Conservation (phyloP, 2,113 vertebrate species). For the Pygoscelis antarcticus region DNA sequence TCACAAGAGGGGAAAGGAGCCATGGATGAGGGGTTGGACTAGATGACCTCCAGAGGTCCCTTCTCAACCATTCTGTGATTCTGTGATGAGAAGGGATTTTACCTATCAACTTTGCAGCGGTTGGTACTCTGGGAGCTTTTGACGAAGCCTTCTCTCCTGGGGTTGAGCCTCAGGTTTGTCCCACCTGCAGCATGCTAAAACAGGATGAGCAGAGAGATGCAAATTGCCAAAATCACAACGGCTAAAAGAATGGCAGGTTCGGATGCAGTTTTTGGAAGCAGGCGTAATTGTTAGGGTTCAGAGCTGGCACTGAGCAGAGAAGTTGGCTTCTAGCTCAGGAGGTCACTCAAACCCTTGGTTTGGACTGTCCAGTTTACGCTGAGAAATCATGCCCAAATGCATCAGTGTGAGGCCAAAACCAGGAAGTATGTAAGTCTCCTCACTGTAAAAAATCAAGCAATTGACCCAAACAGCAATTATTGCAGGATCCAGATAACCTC, state of each 20-base stretch:
- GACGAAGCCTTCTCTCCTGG: background rate
- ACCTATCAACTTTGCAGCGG: background rate
- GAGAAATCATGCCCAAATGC: background rate
- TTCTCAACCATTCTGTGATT: background rate
- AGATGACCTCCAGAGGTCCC: background rate
- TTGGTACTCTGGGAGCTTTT: background rate
- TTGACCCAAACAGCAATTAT: slow-evolving; percentile 44
- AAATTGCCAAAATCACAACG: background rate
- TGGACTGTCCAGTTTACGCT: slow-evolving; percentile 17
- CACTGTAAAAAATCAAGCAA: slow-evolving; percentile 31
- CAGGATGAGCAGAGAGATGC: background rate
- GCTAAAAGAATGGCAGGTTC: background rate
- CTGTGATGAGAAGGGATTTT: background rate
- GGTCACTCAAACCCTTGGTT: slow-evolving; percentile 39
- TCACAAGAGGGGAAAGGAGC: background rate
- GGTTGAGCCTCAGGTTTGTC: background rate
- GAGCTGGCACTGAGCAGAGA: background rate
- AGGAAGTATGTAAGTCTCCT: slow-evolving; percentile 35
- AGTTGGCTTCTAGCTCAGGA: background rate
- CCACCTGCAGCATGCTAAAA: slow-evolving; percentile 6
- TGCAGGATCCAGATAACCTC: slow-evolving; percentile 45
- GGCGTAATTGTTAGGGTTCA: slow-evolving; percentile 57
- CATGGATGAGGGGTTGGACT: background rate
- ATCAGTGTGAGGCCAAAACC: slow-evolving; percentile 57
- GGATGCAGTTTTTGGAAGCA: slow-evolving; percentile 2